Evolutionary conservation across 2,113 vertebrate species (phyloP).

Genomic region (Cephalopholis sonnerati): DNA sequence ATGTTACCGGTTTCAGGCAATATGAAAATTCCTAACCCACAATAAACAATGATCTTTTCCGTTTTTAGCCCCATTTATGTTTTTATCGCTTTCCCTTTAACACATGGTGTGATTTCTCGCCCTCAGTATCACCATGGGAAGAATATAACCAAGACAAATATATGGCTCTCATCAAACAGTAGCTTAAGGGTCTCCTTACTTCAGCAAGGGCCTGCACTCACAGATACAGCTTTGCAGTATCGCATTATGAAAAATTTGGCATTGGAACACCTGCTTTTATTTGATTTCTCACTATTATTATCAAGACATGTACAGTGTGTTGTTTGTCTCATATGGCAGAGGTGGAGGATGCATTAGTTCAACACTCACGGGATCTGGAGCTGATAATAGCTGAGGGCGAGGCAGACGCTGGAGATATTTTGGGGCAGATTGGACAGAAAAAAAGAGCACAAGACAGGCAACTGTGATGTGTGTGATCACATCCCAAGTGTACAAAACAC

Average conservation of each 20-base stretch:
- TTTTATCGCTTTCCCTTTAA: constrained; percentile 50
- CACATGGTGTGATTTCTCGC: constrained; percentile 33
- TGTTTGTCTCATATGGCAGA: neutral
- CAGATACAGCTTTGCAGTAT: constrained; percentile 31
- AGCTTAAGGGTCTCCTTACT: constrained; percentile 44
- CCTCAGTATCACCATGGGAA: constrained; percentile 47
- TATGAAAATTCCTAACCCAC: constrained; percentile 46
- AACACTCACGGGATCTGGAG: neutral
- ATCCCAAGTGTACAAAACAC: neutral
- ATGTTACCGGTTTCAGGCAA: constrained; percentile 37
- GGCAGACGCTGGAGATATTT: constrained; percentile 4
- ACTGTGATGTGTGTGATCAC: constrained; percentile 8
- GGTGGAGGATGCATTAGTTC: neutral
- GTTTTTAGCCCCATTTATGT: constrained; percentile 34
- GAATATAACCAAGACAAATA: constrained; percentile 54
- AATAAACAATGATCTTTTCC: constrained; percentile 38
- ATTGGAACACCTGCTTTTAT: neutral
- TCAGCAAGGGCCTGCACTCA: constrained; percentile 13
- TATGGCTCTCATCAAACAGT: constrained; percentile 55
- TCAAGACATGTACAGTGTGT: neutral
- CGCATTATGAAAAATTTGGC: constrained; percentile 21
- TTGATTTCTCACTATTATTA: neutral
- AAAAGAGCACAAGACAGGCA: neutral
- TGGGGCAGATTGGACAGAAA: neutral
- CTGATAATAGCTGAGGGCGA: constrained; percentile 3